Evolutionary conservation across 2,113 vertebrate species (phyloP).

Genomic region (Larimichthys crocea): DNA sequence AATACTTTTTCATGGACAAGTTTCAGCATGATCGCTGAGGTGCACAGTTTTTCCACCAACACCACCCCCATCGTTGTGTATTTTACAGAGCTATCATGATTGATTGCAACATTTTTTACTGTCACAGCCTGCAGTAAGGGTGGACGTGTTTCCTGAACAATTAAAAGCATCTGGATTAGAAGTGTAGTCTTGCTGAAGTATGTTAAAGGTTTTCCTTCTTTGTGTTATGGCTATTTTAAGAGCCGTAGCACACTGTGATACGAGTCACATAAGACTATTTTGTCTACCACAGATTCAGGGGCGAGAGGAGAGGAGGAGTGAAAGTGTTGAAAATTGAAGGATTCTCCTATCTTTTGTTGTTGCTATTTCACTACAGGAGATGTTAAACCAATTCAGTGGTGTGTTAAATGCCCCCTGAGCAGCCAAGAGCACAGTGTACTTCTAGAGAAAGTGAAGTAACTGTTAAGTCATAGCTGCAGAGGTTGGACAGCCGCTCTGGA

Average conservation of each 20-base stretch:
- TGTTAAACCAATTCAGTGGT: conserved; percentile 27
- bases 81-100: conserved; percentile 66
- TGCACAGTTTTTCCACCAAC: conserved; percentile 43
- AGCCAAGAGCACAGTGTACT: conserved; percentile 45
- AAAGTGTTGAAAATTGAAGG: conserved; percentile 17
- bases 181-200: conserved; percentile 40
- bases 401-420: conserved; percentile 15
- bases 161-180: conserved; percentile 62
- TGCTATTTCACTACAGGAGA: conserved; percentile 7
- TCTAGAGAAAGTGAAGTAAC: conserved; percentile 48
- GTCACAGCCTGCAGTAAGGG: conserved; percentile 67
- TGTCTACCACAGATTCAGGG: conserved; percentile 34
- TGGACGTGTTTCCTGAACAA: conserved; percentile 65
- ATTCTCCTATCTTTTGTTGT: conserved; percentile 17
- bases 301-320: conserved; percentile 25
- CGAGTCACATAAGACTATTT: conserved; percentile 50
- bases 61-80: conserved; percentile 50
- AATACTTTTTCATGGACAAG: conserved; percentile 68
- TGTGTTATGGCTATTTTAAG: conserved; percentile 65
- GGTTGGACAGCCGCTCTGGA: conserved; percentile 54
- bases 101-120: conserved; percentile 76
- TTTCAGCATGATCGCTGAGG: conserved; percentile 64
- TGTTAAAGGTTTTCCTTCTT: conserved; percentile 47
- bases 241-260: conserved; percentile 12
- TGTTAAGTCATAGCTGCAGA: conserved; percentile 55